These are phyloP conservation scores for Mongoloraphidia duomilia DNA, from an alignment of 2,888 invertebrate genomes.

Conservation along the genomic window DNA sequence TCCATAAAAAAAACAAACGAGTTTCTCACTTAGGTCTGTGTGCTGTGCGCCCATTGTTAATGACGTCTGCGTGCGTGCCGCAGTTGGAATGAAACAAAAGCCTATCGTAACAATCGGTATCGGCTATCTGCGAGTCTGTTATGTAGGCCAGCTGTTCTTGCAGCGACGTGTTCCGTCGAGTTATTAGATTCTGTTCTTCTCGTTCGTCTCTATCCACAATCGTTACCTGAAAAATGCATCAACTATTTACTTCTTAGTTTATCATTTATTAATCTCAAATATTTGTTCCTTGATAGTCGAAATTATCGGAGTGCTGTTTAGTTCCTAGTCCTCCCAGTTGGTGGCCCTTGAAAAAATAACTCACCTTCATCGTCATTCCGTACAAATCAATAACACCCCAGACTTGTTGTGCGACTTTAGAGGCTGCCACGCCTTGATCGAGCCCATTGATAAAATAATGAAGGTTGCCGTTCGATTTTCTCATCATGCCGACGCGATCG, in stretches of 20 bases:
- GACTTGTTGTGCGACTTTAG: constrained; percentile 61
- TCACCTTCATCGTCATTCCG: constrained; percentile 79
- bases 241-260: background rate
- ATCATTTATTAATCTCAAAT: too few relatives aligned
- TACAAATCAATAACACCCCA: constrained; percentile 95
- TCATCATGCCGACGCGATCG: constrained; percentile 84
- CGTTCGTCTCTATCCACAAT: constrained; percentile 73
- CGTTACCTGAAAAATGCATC: constrained; percentile 40
- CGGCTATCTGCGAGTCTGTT: constrained; percentile 32
- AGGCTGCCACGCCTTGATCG: constrained; percentile 83
- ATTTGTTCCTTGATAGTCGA: too few relatives aligned
- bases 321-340: too few relatives aligned
- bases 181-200: constrained; percentile 60
- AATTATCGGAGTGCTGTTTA: too few relatives aligned
- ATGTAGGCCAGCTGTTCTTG: constrained; percentile 29
- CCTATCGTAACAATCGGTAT: constrained; percentile 42
- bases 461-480: constrained; percentile 67
- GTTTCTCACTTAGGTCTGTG: constrained; percentile 73
- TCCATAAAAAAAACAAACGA: background rate
- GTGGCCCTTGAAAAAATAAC: background rate
- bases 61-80: constrained; percentile 84
- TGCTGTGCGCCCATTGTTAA: constrained; percentile 80
- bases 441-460: constrained; percentile 89
- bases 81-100: constrained; percentile 83
- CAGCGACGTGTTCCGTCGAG: constrained; percentile 45